Evolutionary conservation across 2,888 invertebrate species (phyloP), one percentile per base, ranked within the genome.

Genomic region (Agonopterix heracliana): DNA sequence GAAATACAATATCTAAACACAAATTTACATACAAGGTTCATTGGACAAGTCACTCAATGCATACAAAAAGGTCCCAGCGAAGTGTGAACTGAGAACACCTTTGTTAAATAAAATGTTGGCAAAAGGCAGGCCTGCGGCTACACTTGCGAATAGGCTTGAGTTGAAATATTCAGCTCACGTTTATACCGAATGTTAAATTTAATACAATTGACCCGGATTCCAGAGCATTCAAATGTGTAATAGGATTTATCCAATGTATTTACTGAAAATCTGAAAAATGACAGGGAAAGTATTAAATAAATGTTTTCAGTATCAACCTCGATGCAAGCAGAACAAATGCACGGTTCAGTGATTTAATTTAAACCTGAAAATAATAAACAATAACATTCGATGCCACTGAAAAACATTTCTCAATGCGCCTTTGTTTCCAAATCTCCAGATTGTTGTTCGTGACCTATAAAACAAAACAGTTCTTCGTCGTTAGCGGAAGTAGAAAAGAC

Each of bases 211-310:
- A 63, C 70, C 71, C 26, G 26, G 26, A 26, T 74, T 71, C 66
- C 61, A 67, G 70, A 70, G 69, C 64, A 74, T 68, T 68, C 66
- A 63, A 71, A 67, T 63, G 63, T 62, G 66, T 67, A 63, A 71
- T 66, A 63, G 62, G 59, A 68, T 70, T 72, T 75, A 69, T 34
- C 26, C 26, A 26, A 26, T 7, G 26, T 26, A 26, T 26, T 26
- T 26, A 3, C 26, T 26, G 26, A 26, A 26, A 26, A 26, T 26
- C 5, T 26, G 26, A 26, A 26, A 26, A 26, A 26, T 26, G 5
- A 3, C 26, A 26, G 26, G 26, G 7, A 26, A 26, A 26, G 26
- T 3, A 26, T 26, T 26, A 26, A 26, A 26, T 14, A 14, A 26
- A 2, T 26, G 2, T 26, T 26, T 26, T 26, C 26, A 5, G 5